Percentiles rank a stretch among this genome's conserved stretches.
phyloP scores from a whole-genome alignment of 2,797 vertebrate species.

The Melanogrammus aeglefinus region DNA sequence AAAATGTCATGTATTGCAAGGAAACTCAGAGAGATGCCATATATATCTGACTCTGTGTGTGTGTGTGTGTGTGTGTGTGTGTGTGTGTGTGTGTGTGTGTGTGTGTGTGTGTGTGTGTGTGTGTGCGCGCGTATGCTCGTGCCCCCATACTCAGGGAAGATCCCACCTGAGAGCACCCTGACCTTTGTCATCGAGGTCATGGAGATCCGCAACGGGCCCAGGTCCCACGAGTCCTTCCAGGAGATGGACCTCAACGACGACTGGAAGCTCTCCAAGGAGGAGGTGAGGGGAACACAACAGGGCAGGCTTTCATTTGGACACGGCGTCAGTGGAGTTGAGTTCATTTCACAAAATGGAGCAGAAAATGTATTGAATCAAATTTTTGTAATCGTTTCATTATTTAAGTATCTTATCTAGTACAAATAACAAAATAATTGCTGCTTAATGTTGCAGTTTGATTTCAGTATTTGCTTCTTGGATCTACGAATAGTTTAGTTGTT shows the following conservation, averaged over 20 bases:
- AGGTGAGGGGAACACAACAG: constrained; percentile 69
- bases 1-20: not conserved
- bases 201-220: constrained; percentile 93
- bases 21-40: not conserved
- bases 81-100: not conserved
- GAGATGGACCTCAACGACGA: constrained; percentile 98
- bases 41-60: not conserved
- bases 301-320: not conserved
- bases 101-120: not conserved
- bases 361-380: not conserved
- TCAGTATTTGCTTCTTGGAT: too few species aligned
- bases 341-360: too few species aligned
- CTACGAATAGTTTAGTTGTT: too few species aligned
- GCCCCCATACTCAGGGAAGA: constrained; percentile 79
- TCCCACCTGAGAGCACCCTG: constrained; percentile 91
- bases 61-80: not conserved
- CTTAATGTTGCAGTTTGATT: too few species aligned
- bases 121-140: not conserved
- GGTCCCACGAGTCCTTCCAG: constrained; percentile 96
- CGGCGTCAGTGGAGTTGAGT: too few species aligned
- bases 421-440: too few species aligned
- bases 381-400: not conserved
- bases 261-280: constrained; percentile 91
- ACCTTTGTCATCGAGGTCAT: constrained; percentile 90
- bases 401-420: not conserved